Conservation (phyloP, 2,888 invertebrate genomes). For the Hymenopus coronatus region DNA sequence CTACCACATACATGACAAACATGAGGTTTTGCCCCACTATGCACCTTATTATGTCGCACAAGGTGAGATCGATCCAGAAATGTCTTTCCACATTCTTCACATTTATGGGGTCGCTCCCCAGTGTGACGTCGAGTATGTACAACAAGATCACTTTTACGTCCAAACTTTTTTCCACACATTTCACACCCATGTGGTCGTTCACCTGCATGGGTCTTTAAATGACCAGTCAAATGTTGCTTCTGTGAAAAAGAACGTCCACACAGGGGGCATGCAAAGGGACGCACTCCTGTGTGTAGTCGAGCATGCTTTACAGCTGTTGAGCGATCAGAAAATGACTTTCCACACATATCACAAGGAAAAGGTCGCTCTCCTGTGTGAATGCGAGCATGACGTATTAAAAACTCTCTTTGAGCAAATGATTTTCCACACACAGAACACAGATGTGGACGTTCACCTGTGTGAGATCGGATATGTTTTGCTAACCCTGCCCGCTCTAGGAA, state of each 20-base stretch:
- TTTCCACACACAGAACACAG: slow-evolving; percentile 38
- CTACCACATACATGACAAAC: slow-evolving; percentile 23
- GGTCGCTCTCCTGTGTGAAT: slow-evolving; percentile 50
- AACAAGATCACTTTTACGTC: slow-evolving; percentile 25
- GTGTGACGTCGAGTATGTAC: slow-evolving; percentile 23
- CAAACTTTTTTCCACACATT: slow-evolving; percentile 23
- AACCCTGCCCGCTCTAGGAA: slow-evolving; percentile 22
- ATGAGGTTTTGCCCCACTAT: slow-evolving; percentile 27
- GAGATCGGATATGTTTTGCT: slow-evolving; percentile 35
- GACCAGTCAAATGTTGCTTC: slow-evolving; percentile 50
- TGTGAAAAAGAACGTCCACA: slow-evolving; percentile 51
- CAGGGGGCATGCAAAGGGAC: slow-evolving; percentile 41
- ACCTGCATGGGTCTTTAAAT: slow-evolving; percentile 48
- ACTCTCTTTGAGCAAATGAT: slow-evolving; percentile 25
- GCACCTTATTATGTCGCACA: slow-evolving; percentile 24
- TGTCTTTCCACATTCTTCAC: slow-evolving; percentile 22
- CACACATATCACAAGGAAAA: slow-evolving; percentile 50
- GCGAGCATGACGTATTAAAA: slow-evolving; percentile 47
- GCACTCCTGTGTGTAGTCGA: slow-evolving; percentile 39
- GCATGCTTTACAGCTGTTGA: slow-evolving; percentile 54
- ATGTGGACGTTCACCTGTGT: slow-evolving; percentile 38
- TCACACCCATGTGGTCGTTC: slow-evolving; percentile 25
- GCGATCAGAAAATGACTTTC: slow-evolving; percentile 51
- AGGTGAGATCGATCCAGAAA: slow-evolving; percentile 26
- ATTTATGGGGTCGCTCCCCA: slow-evolving; percentile 25